These are phyloP conservation scores for Papilio protenor DNA, from an alignment of 2,888 invertebrate species.

Conservation along the genomic window DNA sequence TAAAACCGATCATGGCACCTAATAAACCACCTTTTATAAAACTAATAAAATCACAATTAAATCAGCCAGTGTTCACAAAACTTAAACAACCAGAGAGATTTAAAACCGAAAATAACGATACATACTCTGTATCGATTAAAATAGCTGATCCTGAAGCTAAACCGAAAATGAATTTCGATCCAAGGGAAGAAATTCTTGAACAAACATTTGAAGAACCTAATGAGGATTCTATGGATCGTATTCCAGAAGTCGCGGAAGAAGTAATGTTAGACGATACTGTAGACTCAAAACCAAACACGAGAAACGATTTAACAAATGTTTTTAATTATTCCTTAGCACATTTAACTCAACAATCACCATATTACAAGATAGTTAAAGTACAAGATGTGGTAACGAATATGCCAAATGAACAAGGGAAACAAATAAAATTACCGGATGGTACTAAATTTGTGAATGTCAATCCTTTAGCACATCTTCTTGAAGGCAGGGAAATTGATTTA, in stretches of 20 bases:
- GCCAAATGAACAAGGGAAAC: background rate
- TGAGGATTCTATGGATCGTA: conserved; percentile 50
- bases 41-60: conserved; percentile 59
- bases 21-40: conserved; percentile 57
- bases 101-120: conserved; percentile 51
- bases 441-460: conserved; percentile 69
- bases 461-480: conserved; percentile 71
- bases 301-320: conserved; percentile 59
- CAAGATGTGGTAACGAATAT: conserved; percentile 54
- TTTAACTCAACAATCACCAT: conserved; percentile 67
- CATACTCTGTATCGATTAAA: conserved; percentile 54
- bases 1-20: conserved; percentile 48
- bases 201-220: conserved; percentile 39
- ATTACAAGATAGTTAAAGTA: conserved; percentile 71
- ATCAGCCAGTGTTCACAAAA: conserved; percentile 31
- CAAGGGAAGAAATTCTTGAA: conserved; percentile 20
- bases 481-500: conserved; percentile 56
- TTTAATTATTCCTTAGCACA: conserved; percentile 49
- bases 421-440: conserved; percentile 62
- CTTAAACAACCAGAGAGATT: conserved; percentile 66
- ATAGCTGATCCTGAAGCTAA: conserved; percentile 50
- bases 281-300: conserved; percentile 49
- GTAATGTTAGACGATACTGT: conserved; percentile 64
- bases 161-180: conserved; percentile 40
- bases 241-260: conserved; percentile 75